These are phyloP conservation scores for Littorina saxatilis DNA, from an alignment of 1,140 invertebrate genomes.

Conservation along the genomic window DNA sequence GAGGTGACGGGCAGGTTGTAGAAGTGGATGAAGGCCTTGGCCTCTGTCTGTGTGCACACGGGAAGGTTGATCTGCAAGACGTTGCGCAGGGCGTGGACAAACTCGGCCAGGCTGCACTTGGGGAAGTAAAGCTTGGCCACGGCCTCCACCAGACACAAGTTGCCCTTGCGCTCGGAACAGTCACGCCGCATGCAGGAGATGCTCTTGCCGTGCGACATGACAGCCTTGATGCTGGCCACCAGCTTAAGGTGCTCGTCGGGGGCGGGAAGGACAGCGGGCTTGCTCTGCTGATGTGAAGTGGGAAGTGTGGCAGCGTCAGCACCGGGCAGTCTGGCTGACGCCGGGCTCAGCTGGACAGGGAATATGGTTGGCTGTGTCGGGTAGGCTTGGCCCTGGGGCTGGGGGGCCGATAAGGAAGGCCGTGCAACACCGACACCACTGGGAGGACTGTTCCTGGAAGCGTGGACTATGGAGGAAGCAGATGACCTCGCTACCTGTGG, in stretches of 20 bases:
- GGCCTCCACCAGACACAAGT: slow-evolving; percentile 69
- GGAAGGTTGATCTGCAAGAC: slow-evolving; percentile 65
- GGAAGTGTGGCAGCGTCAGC: neutral
- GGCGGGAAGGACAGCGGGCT: slow-evolving; percentile 13
- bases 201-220: slow-evolving; percentile 66
- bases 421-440: neutral
- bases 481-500: neutral
- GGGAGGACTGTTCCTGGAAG: neutral
- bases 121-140: slow-evolving; percentile 71
- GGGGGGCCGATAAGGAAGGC: neutral
- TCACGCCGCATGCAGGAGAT: slow-evolving; percentile 67
- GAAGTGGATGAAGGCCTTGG: slow-evolving; percentile 71
- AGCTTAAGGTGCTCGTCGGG: slow-evolving; percentile 27
- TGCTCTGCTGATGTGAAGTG: neutral
- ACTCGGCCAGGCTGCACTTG: slow-evolving; percentile 68
- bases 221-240: slow-evolving; percentile 57
- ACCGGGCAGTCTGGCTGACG: neutral
- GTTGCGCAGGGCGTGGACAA: slow-evolving; percentile 67
- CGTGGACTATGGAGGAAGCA: neutral
- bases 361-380: neutral
- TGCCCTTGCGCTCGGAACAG: slow-evolving; percentile 51
- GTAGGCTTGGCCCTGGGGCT: neutral
- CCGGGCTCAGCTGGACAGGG: slow-evolving; percentile 7
- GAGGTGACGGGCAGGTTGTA: slow-evolving; percentile 69
- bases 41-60: slow-evolving; percentile 65